Evolutionary conservation across 2,888 invertebrate genomes (phyloP).

Genomic region (Lagria hirta): DNA sequence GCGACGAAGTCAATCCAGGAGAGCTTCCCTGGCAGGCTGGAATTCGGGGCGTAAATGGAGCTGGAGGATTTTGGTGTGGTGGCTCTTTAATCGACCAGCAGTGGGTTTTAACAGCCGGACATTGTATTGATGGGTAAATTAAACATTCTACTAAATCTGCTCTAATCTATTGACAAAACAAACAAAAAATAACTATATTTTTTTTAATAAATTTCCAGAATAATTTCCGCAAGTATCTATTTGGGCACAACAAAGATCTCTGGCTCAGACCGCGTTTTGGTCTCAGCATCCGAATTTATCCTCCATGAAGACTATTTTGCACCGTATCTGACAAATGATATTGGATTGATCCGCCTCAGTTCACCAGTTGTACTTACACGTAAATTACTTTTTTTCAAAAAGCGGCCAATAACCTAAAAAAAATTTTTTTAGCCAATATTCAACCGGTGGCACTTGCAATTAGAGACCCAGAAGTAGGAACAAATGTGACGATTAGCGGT

Average conservation of each 20-base stretch:
- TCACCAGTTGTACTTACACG: slow-evolving; percentile 1
- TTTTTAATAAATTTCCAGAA: slow-evolving; percentile 6
- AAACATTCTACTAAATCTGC: too few relatives aligned
- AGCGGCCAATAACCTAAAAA: not conserved
- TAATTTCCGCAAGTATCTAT: slow-evolving; percentile 10
- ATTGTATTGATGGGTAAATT: slow-evolving; percentile 13
- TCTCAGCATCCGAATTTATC: slow-evolving; percentile 6
- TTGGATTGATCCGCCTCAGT: slow-evolving; percentile 9
- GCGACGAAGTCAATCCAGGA: slow-evolving; percentile 2
- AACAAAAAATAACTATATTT: too few relatives aligned
- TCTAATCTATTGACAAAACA: too few relatives aligned
- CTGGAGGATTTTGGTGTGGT: slow-evolving; percentile 5
- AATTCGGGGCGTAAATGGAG: not conserved
- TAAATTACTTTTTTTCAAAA: not conserved
- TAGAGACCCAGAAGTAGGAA: slow-evolving; percentile 8
- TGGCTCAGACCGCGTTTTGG: not conserved
- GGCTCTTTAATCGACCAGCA: slow-evolving; percentile 4
- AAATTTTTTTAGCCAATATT: slow-evolving; percentile 6
- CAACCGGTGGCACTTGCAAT: slow-evolving; percentile 10
- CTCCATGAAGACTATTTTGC: slow-evolving; percentile 5
- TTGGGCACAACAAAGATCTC: slow-evolving; percentile 5
- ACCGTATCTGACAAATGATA: slow-evolving; percentile 3
- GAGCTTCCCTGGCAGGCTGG: slow-evolving; percentile 8
- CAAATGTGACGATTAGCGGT: slow-evolving; percentile 11
- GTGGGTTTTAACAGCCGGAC: slow-evolving; percentile 7